These are phyloP conservation scores for Leptopilina clavipes DNA, from an alignment of 1,140 invertebrate genomes.

Conservation along the genomic window DNA sequence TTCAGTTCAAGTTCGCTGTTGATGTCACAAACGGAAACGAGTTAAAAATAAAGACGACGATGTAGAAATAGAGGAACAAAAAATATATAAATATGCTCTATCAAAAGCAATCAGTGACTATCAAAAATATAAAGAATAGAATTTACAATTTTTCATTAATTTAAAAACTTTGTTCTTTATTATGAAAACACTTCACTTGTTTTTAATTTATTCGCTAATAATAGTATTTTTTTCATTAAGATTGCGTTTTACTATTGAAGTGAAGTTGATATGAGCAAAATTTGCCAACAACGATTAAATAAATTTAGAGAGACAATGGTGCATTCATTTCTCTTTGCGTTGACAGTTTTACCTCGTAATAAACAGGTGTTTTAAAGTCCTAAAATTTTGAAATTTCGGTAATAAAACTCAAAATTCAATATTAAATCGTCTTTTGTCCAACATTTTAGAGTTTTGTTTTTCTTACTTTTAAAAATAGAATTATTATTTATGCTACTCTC, in stretches of 20 bases:
- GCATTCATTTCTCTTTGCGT: slow-evolving; percentile 34
- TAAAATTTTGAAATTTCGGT: slow-evolving; percentile 39
- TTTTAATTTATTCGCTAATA: background rate
- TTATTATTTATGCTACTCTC: background rate
- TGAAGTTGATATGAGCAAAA: slow-evolving; percentile 7
- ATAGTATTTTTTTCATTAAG: background rate
- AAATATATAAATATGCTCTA: background rate
- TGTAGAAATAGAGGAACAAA: slow-evolving; percentile 18
- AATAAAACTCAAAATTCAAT: background rate
- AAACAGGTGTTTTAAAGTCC: slow-evolving; percentile 29
- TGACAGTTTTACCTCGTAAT: slow-evolving; percentile 35
- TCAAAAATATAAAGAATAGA: no score
- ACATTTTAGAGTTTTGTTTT: background rate
- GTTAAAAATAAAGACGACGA: slow-evolving; percentile 18
- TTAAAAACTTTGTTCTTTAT: no score
- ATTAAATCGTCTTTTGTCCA: background rate
- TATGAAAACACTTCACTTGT: background rate
- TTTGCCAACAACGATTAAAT: slow-evolving; percentile 19
- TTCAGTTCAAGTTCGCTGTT: background rate
- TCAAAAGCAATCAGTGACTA: background rate
- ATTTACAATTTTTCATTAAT: no score
- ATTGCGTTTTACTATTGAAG: background rate
- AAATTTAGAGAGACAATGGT: slow-evolving; percentile 10
- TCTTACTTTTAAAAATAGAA: background rate
- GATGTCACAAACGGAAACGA: slow-evolving; percentile 15